Conservation (phyloP, 2,113 vertebrate species). For the Rhynchomys soricoides region DNA sequence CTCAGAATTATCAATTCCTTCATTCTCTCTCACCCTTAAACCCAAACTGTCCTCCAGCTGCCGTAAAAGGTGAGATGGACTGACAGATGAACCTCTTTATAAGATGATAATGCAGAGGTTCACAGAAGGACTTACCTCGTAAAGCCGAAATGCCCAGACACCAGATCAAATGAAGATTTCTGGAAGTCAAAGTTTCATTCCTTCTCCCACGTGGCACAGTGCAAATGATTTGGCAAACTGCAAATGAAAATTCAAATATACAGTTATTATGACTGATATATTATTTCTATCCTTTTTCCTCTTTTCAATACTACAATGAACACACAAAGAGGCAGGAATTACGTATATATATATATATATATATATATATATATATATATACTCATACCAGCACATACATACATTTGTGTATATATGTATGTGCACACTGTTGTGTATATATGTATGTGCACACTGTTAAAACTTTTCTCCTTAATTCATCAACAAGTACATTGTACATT, state of each 20-base stretch:
- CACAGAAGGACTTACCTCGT: not conserved
- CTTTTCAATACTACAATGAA: not conserved
- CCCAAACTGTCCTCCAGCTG: not conserved
- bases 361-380: not conserved
- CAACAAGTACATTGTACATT: not conserved
- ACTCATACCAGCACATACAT: too few species aligned
- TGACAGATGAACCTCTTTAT: not conserved
- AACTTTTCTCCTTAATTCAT: not conserved
- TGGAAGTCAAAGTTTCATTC: not conserved
- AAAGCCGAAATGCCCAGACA: not conserved
- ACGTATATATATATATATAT: not conserved
- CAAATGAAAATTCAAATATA: not conserved
- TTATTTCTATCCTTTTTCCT: not conserved
- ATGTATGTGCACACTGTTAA: not conserved
- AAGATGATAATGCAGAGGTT: not conserved
- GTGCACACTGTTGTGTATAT: too few species aligned
- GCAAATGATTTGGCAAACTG: not conserved
- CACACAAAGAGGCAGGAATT: not conserved
- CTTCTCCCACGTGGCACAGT: not conserved
- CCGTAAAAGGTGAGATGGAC: not conserved
- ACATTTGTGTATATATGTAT: not conserved
- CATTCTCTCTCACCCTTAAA: not conserved
- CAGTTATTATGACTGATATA: not conserved
- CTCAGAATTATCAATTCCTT: not conserved
- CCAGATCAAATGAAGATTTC: not conserved